Base-by-base conservation (phyloP, 2,113 vertebrate species). In the Oostethus manadensis region DNA sequence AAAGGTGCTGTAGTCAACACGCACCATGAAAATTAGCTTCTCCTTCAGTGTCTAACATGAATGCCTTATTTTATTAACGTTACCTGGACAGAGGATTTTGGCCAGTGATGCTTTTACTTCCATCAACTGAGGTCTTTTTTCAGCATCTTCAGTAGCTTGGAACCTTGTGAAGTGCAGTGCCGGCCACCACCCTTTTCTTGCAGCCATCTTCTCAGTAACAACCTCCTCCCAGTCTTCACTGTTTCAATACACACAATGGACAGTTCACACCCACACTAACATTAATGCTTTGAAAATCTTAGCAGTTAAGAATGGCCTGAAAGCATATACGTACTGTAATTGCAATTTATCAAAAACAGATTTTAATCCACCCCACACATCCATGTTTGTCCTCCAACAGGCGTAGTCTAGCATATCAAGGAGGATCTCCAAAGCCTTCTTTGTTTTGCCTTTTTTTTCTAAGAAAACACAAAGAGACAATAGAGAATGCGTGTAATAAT, bases 181-280 rank as follows among this genome's bases (percentile, higher is more conserved):
- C 3, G 93, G 89, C 96, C 97, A 98, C 92, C 94, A 94, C 60
- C 78, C 88, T 58, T 78, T 90, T 73, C 94, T 91, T 16, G 53
- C 47, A 6, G n/a, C 56, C 95, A 94, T 95, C 29, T 88, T 79
- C 42, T 84, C 70, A 2, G 60, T 56, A 22, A 95, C 70, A 69
- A 90, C 79, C 0, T 60, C 50, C 53, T 59, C 44, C 26, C 81
- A 73, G 49, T 63, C 10, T 3, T 79, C 60, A 47, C 79, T 81
- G 66, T 57, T 63, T 70, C 4, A 13, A 62, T 10, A 47, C 38
- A 56, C 17, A 55, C 54, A 45, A 45, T 10, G 40, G 21, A 40
- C 21, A 3, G 40, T 44, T 42, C 1, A 44, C 38, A 20, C 22
- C 9, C 38, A 45, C 40, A 43, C 8, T 44, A 7, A 44, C 14